Evolutionary conservation across 2,113 vertebrate genomes (phyloP).

Genomic region (Rafetus swinhoei): DNA sequence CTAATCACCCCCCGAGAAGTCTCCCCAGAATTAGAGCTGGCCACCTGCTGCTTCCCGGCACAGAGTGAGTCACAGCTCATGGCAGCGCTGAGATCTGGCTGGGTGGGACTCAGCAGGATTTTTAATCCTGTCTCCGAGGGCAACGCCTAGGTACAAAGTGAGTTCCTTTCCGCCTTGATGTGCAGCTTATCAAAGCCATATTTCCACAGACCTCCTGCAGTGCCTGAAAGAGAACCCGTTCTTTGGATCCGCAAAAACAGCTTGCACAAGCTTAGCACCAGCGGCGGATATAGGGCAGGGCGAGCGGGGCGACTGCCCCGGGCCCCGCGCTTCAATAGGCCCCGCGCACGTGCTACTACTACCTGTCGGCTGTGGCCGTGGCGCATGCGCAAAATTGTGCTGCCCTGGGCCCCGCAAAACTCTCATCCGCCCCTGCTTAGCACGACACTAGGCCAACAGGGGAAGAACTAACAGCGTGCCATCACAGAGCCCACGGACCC

Average conservation of each 20-base stretch:
- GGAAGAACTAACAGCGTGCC: too few relatives aligned
- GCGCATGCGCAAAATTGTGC: too few relatives aligned
- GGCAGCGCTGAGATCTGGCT: background rate
- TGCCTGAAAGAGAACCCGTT: slow-evolving; percentile 3
- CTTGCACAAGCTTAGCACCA: background rate
- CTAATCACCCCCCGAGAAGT: background rate
- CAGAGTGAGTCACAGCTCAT: background rate
- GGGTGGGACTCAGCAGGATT: background rate
- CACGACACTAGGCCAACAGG: too few relatives aligned
- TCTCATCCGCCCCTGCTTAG: too few relatives aligned
- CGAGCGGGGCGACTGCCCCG: too few relatives aligned
- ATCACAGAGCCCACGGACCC: too few relatives aligned
- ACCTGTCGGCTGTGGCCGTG: too few relatives aligned
- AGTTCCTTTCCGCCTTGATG: background rate
- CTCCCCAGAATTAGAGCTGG: background rate
- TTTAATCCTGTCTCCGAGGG: background rate
- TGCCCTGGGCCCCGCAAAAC: too few relatives aligned
- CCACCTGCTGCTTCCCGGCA: background rate
- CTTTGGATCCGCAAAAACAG: slow-evolving; percentile 16
- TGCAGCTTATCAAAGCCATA: background rate
- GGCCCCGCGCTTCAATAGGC: too few relatives aligned
- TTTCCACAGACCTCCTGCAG: background rate
- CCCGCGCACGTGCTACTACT: too few relatives aligned
- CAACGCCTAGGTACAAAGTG: background rate
- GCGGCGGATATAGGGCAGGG: too few relatives aligned